Conservation (phyloP, 2,797 vertebrate species). For the Periophthalmus magnuspinnatus region DNA sequence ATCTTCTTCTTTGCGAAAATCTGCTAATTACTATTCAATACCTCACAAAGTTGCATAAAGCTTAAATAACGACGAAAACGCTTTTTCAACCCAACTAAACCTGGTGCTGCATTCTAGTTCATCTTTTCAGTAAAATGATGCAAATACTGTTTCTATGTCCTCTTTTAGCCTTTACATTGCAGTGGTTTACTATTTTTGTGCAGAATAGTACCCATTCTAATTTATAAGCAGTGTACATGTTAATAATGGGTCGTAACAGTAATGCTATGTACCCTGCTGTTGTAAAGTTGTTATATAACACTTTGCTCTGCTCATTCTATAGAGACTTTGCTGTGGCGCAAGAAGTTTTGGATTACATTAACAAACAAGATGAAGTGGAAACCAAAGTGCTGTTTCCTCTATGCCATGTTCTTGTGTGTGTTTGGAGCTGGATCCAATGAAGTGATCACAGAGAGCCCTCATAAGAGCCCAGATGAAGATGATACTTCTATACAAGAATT, state of each 20-base stretch:
- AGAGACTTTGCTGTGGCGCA: not conserved
- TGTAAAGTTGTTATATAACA: not conserved
- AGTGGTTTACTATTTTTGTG: too few species aligned
- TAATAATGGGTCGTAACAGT: too few species aligned
- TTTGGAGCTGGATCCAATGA: slow-evolving; percentile 5
- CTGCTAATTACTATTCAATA: not conserved
- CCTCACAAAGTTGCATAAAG: not conserved
- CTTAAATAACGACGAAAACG: not conserved
- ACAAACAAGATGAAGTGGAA: not conserved
- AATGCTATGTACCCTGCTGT: not conserved
- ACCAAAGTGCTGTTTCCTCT: not conserved
- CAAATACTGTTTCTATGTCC: too few species aligned
- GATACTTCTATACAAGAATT: slow-evolving; percentile 9
- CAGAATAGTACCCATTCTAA: not conserved
- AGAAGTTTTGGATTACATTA: slow-evolving; percentile 2
- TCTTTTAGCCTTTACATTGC: too few species aligned
- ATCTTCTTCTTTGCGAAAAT: not conserved
- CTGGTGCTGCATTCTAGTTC: not conserved
- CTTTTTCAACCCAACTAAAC: not conserved
- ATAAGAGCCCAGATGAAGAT: not conserved
- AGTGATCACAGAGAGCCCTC: not conserved
- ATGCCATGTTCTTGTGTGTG: slow-evolving; percentile 4
- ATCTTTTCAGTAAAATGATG: not conserved
- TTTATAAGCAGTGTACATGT: not conserved
- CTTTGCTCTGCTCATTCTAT: not conserved